Evolutionary conservation across 2,888 invertebrate species (phyloP), one percentile per base, ranked within the genome.

Genomic region (Chirona hameri): DNA sequence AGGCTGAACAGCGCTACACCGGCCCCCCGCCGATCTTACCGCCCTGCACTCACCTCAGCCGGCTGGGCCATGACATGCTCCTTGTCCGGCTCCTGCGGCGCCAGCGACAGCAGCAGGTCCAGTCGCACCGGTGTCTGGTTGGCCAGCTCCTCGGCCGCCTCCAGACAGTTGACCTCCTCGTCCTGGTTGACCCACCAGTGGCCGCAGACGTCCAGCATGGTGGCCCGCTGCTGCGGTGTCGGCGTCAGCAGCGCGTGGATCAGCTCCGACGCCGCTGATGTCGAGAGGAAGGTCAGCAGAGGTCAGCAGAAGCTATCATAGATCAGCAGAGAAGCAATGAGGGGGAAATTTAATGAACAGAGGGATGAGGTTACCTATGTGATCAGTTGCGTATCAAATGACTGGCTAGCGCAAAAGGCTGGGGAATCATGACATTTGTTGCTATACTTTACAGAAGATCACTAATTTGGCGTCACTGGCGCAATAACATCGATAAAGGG

Each of bases 161-260:
- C 94, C 84, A 96, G 89, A 88, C 97, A 96, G 79, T 93, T 93
- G 60, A 93, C 92, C 85, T 92, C 92, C 87, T 94, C 95, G 0
- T 93, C 93, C 86, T 92, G 92, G 88, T 99, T 98, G 84, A 99
- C 95, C 99, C 99, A 99, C 95, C 96, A 94, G 90, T 99, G 96
- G 79, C 93, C 92, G 87, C 98, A 97, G 85, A 99, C 97, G 88
- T 95, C 96, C 84, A 95, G 94, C 85, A 99, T 96, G 86, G 94
- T 95, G 15, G 98, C 97, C 85, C 99, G 91, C 87, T 94, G 92
- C 81, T 93, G 90, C 0, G 98, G 96, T 87, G 95, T 94, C 76
- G 98, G 97, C 0, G 96, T 96, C 86, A 99, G 90, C 94, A 99
- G 96, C 86, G 95, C 95, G 82, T 95, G 92, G 85, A 99, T 98